These are phyloP conservation scores for Drosophila yooni DNA, from an alignment of 2,888 invertebrate genomes.

Conservation along the genomic window DNA sequence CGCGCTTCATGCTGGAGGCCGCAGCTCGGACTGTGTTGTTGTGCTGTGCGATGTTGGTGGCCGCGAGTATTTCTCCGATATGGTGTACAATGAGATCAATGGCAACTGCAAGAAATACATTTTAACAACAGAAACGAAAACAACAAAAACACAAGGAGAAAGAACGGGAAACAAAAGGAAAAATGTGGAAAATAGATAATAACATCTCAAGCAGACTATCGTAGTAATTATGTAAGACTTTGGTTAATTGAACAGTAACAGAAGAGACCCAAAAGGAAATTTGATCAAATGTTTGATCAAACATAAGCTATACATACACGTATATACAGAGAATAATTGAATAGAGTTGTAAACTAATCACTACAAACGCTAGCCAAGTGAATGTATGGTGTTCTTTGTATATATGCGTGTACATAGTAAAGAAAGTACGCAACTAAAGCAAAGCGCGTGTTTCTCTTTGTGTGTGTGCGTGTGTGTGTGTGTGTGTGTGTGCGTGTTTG, in stretches of 20 bases:
- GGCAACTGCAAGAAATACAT: conserved; percentile 95
- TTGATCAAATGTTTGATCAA: conserved; percentile 4
- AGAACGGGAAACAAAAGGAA: conserved; percentile 43
- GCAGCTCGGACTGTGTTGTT: conserved; percentile 74
- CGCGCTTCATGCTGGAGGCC: conserved; percentile 82
- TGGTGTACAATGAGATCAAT: conserved; percentile 99
- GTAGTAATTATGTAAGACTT: conserved; percentile 13
- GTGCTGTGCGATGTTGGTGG: conserved; percentile 82
- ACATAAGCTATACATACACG: conserved; percentile 33
- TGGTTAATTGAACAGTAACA: conserved; percentile 31
- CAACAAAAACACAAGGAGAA: conserved; percentile 39
- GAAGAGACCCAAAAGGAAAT: conserved; percentile 32
- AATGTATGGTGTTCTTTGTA: conserved; percentile 8
- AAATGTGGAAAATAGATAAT: conserved; percentile 33
- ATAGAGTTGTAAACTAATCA: conserved; percentile 44
- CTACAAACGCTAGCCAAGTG: conserved; percentile 47
- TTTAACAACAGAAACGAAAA: conserved; percentile 78
- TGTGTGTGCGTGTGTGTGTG: conserved; percentile 1
- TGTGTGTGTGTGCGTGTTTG: conserved; percentile 2
- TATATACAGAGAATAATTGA: conserved; percentile 25
- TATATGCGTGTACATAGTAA: conserved; percentile 15
- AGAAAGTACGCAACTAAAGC: conserved; percentile 44
- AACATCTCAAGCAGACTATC: conserved; percentile 64
- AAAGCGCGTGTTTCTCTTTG: conserved; percentile 37
- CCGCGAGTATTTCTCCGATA: conserved; percentile 96